Evolutionary conservation across 2,888 invertebrate genomes (phyloP).

Genomic region (Trachelus tabidus): DNA sequence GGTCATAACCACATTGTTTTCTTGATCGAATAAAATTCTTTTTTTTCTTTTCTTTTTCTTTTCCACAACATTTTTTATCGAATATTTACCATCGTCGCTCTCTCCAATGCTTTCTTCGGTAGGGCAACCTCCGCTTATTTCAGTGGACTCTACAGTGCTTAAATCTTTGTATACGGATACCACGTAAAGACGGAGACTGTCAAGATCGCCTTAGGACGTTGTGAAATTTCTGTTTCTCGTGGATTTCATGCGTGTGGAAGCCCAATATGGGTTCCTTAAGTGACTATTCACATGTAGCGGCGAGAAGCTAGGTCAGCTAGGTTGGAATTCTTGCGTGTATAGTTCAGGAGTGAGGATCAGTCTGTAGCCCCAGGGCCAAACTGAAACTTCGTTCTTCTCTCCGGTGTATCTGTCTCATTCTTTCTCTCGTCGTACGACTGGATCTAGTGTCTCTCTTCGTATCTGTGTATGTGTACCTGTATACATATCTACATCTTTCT

Average conservation of each 20-base stretch:
- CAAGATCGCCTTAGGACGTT: neutral
- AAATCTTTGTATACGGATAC: neutral
- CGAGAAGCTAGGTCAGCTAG: constrained; percentile 41
- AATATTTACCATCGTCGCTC: neutral
- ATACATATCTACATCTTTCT: neutral
- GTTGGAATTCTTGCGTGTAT: constrained; percentile 38
- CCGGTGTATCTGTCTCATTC: constrained; percentile 12
- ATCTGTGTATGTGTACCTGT: neutral
- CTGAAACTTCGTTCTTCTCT: constrained; percentile 27
- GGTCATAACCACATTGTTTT: neutral
- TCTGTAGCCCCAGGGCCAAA: constrained; percentile 44
- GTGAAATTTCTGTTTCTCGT: constrained; percentile 3
- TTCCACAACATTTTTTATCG: constrained; percentile 2
- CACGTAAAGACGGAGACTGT: neutral
- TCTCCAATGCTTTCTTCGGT: neutral
- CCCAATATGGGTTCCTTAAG: neutral
- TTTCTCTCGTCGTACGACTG: neutral
- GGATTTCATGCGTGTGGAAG: neutral
- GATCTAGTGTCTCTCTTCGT: neutral
- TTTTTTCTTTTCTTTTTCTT: neutral
- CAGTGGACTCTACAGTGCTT: neutral
- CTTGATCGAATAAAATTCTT: neutral
- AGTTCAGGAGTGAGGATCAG: constrained; percentile 42
- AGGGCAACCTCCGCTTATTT: neutral
- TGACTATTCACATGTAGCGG: neutral